Percentiles rank a stretch among this genome's conserved stretches.
phyloP scores from a whole-genome alignment of 1,140 invertebrate genomes.

The Amphibalanus amphitrite region DNA sequence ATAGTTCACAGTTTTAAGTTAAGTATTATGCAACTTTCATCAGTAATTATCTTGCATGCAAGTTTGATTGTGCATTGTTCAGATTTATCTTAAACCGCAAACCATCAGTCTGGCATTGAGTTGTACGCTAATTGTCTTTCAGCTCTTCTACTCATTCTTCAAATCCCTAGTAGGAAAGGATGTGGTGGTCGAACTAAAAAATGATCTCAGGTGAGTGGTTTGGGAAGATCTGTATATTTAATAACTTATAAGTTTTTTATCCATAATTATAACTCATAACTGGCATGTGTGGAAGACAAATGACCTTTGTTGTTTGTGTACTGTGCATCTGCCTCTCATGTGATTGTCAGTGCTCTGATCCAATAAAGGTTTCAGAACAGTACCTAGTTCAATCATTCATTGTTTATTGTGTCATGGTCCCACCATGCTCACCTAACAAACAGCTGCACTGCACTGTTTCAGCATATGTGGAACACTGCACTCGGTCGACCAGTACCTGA shows the following conservation, averaged over 20 bases:
- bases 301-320: too few relatives aligned
- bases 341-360: background rate
- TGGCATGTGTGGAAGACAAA: too few relatives aligned
- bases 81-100: too few relatives aligned
- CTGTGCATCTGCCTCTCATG: slow-evolving; percentile 4
- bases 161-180: slow-evolving; percentile 98
- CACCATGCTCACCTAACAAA: slow-evolving; percentile 1
- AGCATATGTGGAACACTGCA: slow-evolving; percentile 96
- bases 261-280: too few relatives aligned
- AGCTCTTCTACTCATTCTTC: slow-evolving; percentile 99
- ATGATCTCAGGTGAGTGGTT: slow-evolving; percentile 84
- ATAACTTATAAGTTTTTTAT: too few relatives aligned
- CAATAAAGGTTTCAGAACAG: background rate
- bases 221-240: too few relatives aligned
- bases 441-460: slow-evolving; percentile 25
- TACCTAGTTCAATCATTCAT: background rate
- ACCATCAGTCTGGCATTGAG: too few relatives aligned
- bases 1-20: too few relatives aligned
- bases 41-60: too few relatives aligned
- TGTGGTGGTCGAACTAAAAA: slow-evolving; percentile 97
- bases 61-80: too few relatives aligned
- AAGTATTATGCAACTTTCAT: too few relatives aligned
- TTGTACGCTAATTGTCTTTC: slow-evolving; percentile 19
- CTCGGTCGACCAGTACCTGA: slow-evolving; percentile 98
- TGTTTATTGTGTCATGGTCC: background rate